These are phyloP conservation scores for Netelia melanura DNA, from an alignment of 2,888 invertebrate genomes.

Conservation along the genomic window DNA sequence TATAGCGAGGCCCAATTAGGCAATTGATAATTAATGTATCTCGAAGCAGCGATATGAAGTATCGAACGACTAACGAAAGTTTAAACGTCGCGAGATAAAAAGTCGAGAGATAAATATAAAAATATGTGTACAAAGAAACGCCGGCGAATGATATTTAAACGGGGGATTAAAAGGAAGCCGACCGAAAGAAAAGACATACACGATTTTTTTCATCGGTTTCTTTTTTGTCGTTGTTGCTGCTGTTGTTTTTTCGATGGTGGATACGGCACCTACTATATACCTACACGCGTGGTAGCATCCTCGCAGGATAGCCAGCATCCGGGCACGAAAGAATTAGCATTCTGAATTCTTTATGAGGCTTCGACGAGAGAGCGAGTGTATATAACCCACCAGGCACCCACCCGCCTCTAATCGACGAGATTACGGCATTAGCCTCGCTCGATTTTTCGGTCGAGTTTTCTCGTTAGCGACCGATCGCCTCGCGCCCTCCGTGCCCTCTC, in stretches of 20 bases:
- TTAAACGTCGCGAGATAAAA: slow-evolving; percentile 50
- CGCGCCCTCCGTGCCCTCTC: slow-evolving; percentile 24
- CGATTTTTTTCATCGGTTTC: background rate
- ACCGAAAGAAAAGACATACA: slow-evolving; percentile 28
- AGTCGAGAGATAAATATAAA: slow-evolving; percentile 29
- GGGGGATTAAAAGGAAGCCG: slow-evolving; percentile 46
- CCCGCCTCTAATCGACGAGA: slow-evolving; percentile 71
- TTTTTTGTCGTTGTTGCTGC: slow-evolving; percentile 16
- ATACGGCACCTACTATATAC: slow-evolving; percentile 4
- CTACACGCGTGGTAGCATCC: slow-evolving; percentile 15
- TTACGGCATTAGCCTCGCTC: slow-evolving; percentile 69
- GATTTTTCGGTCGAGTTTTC: slow-evolving; percentile 70
- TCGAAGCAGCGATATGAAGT: slow-evolving; percentile 25
- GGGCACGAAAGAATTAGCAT: slow-evolving; percentile 69
- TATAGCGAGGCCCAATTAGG: slow-evolving; percentile 40
- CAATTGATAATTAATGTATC: slow-evolving; percentile 56
- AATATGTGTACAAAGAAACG: slow-evolving; percentile 26
- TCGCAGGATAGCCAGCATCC: slow-evolving; percentile 45
- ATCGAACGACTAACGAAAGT: slow-evolving; percentile 16
- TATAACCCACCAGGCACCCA: slow-evolving; percentile 55
- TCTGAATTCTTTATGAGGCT: slow-evolving; percentile 72
- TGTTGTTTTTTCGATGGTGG: slow-evolving; percentile 6
- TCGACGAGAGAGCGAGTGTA: slow-evolving; percentile 54
- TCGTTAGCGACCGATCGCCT: slow-evolving; percentile 66
- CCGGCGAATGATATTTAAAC: slow-evolving; percentile 21